Evolutionary conservation across 2,113 vertebrate genomes (phyloP), one percentile per base, ranked within the genome.

Genomic region (Meleagris gallopavo): DNA sequence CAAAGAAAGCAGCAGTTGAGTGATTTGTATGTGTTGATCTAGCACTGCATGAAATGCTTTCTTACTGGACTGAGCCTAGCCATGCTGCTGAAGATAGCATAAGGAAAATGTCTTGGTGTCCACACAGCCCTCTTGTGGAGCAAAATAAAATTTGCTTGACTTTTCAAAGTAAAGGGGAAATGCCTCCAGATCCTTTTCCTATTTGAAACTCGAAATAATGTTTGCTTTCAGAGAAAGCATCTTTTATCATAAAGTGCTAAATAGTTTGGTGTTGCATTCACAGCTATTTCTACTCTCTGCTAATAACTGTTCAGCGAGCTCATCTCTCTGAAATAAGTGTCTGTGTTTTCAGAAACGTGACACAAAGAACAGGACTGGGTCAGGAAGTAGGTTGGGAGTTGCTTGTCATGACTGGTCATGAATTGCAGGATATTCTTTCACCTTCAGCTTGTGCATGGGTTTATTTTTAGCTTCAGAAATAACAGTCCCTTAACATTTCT

Each of bases 391-490:
- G 10, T 12, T 41, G 45, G 32, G 7, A 14, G 27, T 46, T 87
- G 48, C 18, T 29, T 71, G 38, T 50, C 27, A 52, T 92, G 32
- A 75, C 77, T 52, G 50, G 43, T 89, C 13, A 17, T 91, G 66
- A 96, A 95, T 70, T 87, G 40, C 77, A 94, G 92, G 79, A 94
- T 94, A 61, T 79, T 79, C 71, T 95, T 87, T 93, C 87, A 89
- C 52, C 61, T 91, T 87, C 16, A 15, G 58, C 41, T 89, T 69
- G 13, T 64, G 12, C 36, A 20, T 62, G 20, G 38, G 34, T 20
- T 27, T 46, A 61, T 83, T 83, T 66, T 70, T 60, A 29, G n/a
- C 12, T 71, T 88, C 8, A 72, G 82, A 89, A 86, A 73, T 46
- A 91, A 43, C 4, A 66, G 18, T 54, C 69, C 29, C 30, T 70